phyloP scores from a whole-genome alignment of 1,140 invertebrate genomes.

The Nymphalis io region DNA sequence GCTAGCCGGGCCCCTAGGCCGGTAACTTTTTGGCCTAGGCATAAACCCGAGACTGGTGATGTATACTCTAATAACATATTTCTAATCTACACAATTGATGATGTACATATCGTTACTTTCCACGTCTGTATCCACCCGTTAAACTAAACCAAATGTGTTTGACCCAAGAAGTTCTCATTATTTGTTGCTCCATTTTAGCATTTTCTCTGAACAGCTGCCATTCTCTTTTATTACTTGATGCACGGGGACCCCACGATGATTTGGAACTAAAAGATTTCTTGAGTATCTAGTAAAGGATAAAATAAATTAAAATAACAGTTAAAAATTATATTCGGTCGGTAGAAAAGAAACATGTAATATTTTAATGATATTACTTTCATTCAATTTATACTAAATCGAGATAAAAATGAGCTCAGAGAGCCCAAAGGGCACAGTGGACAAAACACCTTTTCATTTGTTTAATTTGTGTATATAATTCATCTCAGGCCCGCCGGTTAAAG shows the following conservation, averaged over 20 bases:
- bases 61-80: background rate
- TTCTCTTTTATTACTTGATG: constrained; percentile 73
- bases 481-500: too few species aligned
- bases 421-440: background rate
- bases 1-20: too few species aligned
- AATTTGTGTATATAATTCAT: too few species aligned
- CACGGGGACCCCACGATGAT: constrained; percentile 83
- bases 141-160: constrained; percentile 55
- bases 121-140: constrained; percentile 44
- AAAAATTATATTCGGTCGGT: too few species aligned
- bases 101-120: background rate
- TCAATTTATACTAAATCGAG: too few species aligned
- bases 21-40: too few species aligned
- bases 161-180: constrained; percentile 32
- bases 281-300: constrained; percentile 69
- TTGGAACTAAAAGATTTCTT: constrained; percentile 74
- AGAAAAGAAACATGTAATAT: too few species aligned
- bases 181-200: constrained; percentile 43
- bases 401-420: background rate
- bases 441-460: background rate
- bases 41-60: too few species aligned
- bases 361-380: constrained; percentile 4
- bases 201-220: constrained; percentile 82
- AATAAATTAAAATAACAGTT: background rate
- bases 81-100: background rate